Evolutionary conservation across 2,888 invertebrate genomes (phyloP), one percentile per base, ranked within the genome.

Genomic region (Spicauda simplicius): DNA sequence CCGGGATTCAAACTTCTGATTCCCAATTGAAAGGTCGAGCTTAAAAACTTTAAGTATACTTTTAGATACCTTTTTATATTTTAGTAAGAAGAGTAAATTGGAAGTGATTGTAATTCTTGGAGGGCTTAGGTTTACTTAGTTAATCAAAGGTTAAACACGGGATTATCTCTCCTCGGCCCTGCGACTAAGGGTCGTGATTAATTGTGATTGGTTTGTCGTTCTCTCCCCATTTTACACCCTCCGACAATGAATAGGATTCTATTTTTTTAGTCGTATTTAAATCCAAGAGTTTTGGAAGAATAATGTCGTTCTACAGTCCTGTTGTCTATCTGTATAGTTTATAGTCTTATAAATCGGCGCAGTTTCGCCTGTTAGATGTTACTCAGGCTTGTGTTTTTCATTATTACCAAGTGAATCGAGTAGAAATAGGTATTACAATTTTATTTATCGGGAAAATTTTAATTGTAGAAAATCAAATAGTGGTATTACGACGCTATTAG

Each of bases 161-260:
- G 19, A 20, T 52, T 52, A 52, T 25, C 25, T 50, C 50, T 50
- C 7, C 52, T 52, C 52, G 12, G 19, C 52, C 48, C 16, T 18
- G 52, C 20, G 52, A 52, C 19, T 52, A 52, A 52, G 52, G 20
- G 52, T 20, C 20, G 52, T 52, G 52, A 52, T 52, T 52, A 52
- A 52, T 19, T 52, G 19, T 19, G 52, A 52, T 52, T 19, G 52
- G 52, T 52, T 52, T 11, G 52, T 11, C 52, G 52, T 20, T 52
- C 11, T 5, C 2, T 8, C 20, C 11, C 19, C 20, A 20, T 52
- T 52, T 52, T 19, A 20, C 52, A 52, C 52, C 50, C 50, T 10
- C 16, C 11, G 50, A 50, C 18, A 50, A 50, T 50, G 50, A 18
- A 50, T 50, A 18, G 18, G 18, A 3, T 4, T 10, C 18, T 7